Evolutionary conservation across 2,113 vertebrate genomes (phyloP).

Genomic region (Coturnix japonica): DNA sequence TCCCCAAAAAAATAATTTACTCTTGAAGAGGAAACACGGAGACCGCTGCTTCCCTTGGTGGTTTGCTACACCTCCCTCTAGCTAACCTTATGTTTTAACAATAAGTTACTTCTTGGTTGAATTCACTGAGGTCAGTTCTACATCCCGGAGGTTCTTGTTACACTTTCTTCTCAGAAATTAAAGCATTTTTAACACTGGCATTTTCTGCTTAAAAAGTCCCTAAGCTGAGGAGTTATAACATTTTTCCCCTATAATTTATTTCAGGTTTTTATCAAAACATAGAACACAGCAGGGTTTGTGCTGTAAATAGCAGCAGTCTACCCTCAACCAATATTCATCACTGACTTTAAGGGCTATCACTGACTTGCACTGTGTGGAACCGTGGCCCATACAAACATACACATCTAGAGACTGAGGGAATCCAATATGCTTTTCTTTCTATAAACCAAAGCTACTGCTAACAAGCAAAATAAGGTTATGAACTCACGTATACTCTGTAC

Average conservation of each 20-base stretch:
- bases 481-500: not conserved
- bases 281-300: conserved; percentile 36
- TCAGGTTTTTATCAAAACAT: conserved; percentile 47
- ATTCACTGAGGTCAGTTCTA: not conserved
- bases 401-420: not conserved
- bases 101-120: not conserved
- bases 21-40: not conserved
- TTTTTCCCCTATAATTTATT: not conserved
- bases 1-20: not conserved
- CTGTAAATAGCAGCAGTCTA: conserved; percentile 40
- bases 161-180: not conserved
- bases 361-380: not conserved
- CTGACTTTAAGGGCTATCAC: not conserved
- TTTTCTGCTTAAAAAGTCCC: conserved; percentile 13
- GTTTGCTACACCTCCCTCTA: not conserved
- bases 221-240: not conserved
- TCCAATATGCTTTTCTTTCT: not conserved
- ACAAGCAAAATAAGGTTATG: not conserved
- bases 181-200: not conserved
- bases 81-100: not conserved
- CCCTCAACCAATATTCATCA: conserved; percentile 15
- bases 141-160: not conserved
- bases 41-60: not conserved
- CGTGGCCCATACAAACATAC: not conserved
- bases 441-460: not conserved